These are phyloP conservation scores for Helobdella robusta DNA, from an alignment of 2,888 invertebrate genomes.

Conservation along the genomic window DNA sequence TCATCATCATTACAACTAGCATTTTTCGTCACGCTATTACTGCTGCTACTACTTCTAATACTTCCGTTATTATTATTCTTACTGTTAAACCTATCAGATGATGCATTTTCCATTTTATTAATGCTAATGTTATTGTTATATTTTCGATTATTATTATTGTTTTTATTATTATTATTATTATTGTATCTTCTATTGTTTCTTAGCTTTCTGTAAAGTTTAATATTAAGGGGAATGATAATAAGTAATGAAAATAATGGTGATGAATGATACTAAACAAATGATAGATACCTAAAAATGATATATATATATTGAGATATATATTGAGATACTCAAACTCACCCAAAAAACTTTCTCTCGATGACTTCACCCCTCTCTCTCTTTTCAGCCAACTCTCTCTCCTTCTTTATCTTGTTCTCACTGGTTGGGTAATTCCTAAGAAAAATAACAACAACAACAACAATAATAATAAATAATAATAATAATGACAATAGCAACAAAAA, in stretches of 20 bases:
- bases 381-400: conserved; percentile 58
- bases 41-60: no score
- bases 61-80: background rate
- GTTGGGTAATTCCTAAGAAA: conserved; percentile 62
- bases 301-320: background rate
- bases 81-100: background rate
- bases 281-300: background rate
- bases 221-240: background rate
- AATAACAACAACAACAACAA: background rate
- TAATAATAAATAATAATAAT: conserved; percentile 5
- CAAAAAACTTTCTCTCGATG: conserved; percentile 43
- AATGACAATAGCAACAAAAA: background rate
- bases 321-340: conserved; percentile 30
- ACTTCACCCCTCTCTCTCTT: conserved; percentile 65
- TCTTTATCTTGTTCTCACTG: conserved; percentile 59
- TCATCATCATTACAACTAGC: conserved; percentile 5
- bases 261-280: background rate
- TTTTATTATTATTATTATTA: conserved; percentile 3
- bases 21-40: no score
- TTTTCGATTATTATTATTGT: background rate
- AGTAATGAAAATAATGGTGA: background rate
- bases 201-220: background rate
- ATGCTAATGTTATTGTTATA: no score
- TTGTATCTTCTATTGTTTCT: background rate
- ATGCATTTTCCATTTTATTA: background rate